Evolutionary conservation across 2,888 invertebrate species (phyloP).

Genomic region (Drosophila setosimentum): DNA sequence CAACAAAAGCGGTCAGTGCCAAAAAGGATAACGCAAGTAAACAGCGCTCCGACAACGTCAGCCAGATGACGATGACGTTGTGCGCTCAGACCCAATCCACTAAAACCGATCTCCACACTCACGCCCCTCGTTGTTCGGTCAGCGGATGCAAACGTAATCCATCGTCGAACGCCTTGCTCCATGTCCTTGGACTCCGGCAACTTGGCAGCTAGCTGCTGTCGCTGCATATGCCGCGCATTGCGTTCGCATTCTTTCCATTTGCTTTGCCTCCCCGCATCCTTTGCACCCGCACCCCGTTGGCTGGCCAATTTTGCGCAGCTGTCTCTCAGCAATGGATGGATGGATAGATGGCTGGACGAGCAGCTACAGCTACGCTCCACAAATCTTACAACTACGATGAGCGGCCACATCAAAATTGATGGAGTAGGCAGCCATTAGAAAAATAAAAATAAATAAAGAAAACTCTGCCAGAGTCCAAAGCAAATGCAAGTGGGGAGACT

Average conservation of each 20-base stretch:
- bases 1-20: constrained; percentile 76
- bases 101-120: not conserved
- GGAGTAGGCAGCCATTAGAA: constrained; percentile 42
- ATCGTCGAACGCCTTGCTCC: constrained; percentile 68
- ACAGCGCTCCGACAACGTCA: constrained; percentile 60
- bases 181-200: constrained; percentile 55
- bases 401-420: constrained; percentile 49
- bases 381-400: constrained; percentile 35
- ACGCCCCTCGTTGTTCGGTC: constrained; percentile 29
- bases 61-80: constrained; percentile 59
- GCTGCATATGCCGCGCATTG: constrained; percentile 58
- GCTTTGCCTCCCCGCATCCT: not conserved
- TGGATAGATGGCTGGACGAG: constrained; percentile 21
- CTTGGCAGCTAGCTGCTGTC: constrained; percentile 21
- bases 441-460: not conserved
- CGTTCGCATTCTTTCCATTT: constrained; percentile 40
- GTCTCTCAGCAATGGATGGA: constrained; percentile 60
- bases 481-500: not conserved
- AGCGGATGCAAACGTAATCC: constrained; percentile 70
- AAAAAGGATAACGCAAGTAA: constrained; percentile 70
- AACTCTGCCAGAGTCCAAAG: constrained; percentile 5
- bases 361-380: constrained; percentile 44
- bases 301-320: constrained; percentile 60
- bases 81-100: constrained; percentile 26
- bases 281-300: constrained; percentile 12